Evolutionary conservation across 1,140 invertebrate species (phyloP).

Genomic region (Aphaenogaster rudis): DNA sequence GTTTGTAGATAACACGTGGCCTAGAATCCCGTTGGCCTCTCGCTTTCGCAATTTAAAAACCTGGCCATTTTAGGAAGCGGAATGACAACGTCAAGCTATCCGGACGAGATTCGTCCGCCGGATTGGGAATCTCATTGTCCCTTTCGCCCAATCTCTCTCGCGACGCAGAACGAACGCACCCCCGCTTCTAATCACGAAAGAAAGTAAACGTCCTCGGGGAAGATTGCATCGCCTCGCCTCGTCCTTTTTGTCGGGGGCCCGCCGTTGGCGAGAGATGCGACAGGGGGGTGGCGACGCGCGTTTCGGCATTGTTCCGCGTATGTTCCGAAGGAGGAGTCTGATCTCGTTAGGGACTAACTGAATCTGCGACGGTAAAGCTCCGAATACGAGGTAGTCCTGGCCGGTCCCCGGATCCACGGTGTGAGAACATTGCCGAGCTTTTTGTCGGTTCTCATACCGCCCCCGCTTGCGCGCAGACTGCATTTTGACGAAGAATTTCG

Average conservation of each 20-base stretch:
- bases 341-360: conserved; percentile 69
- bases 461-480: conserved; percentile 22
- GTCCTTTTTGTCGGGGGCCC: conserved; percentile 16
- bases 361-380: conserved; percentile 74
- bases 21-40: neutral
- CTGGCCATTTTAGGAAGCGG: conserved; percentile 4
- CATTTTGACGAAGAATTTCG: conserved; percentile 62
- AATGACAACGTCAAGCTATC: conserved; percentile 36
- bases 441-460: conserved; percentile 69
- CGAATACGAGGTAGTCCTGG: conserved; percentile 73
- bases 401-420: conserved; percentile 42
- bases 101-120: conserved; percentile 16
- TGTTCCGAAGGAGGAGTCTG: conserved; percentile 40
- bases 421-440: conserved; percentile 69
- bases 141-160: conserved; percentile 24
- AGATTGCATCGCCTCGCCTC: conserved; percentile 61
- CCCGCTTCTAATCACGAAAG: conserved; percentile 68
- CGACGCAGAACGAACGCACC: conserved; percentile 5
- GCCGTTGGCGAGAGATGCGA: neutral
- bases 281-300: neutral
- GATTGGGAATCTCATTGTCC: conserved; percentile 41
- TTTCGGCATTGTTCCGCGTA: conserved; percentile 44
- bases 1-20: neutral
- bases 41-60: conserved; percentile 36
- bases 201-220: conserved; percentile 66